Evolutionary conservation across 2,888 invertebrate genomes (phyloP).

Genomic region (Marronus borbonicus): DNA sequence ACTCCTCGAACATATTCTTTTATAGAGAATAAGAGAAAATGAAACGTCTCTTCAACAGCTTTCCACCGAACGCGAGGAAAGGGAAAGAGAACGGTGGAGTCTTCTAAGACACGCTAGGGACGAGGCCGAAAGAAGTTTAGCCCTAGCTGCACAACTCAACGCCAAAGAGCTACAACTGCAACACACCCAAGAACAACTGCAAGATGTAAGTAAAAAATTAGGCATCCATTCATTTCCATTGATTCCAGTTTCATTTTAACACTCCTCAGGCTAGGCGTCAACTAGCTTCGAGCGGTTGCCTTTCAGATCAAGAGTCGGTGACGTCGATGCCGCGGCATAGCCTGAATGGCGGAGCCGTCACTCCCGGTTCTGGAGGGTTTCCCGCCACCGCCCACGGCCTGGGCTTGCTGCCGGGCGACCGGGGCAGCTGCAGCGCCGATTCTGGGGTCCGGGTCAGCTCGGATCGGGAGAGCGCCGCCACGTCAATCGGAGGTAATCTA

Average conservation of each 20-base stretch:
- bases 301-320: conserved; percentile 86
- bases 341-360: conserved; percentile 77
- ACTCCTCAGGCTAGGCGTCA: conserved; percentile 79
- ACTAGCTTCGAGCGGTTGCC: conserved; percentile 82
- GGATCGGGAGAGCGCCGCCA: conserved; percentile 85
- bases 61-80: conserved; percentile 78
- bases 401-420: conserved; percentile 75
- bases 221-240: no score
- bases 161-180: conserved; percentile 89
- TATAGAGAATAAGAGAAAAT: conserved; percentile 84
- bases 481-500: conserved; percentile 86
- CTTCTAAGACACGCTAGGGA: conserved; percentile 90
- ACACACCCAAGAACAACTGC: conserved; percentile 88
- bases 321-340: conserved; percentile 78
- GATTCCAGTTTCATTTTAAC: neutral
- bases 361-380: conserved; percentile 74
- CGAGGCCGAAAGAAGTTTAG: conserved; percentile 89
- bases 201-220: conserved; percentile 75
- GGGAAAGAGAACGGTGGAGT: conserved; percentile 92
- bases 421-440: conserved; percentile 90
- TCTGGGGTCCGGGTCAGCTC: conserved; percentile 89
- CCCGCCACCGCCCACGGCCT: conserved; percentile 71
- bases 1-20: conserved; percentile 16
- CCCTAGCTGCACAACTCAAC: conserved; percentile 89
- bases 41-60: conserved; percentile 79